Conservation (phyloP, 2,888 invertebrate species). For the Griposia aprilina region DNA sequence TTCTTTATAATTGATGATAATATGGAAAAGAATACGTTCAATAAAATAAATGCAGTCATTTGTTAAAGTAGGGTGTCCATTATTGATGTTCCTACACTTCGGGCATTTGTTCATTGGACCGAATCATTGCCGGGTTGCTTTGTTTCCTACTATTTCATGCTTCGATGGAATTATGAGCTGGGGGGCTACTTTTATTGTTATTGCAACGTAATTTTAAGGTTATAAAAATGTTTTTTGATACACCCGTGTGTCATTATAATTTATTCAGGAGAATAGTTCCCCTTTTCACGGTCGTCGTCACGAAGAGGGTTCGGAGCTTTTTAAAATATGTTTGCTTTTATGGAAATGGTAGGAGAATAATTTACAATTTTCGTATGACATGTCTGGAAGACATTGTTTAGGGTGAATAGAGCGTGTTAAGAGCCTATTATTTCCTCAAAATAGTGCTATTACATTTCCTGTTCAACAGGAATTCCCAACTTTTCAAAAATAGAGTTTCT, state of each 20-base stretch:
- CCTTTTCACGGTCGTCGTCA: slow-evolving; percentile 64
- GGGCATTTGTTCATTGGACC: slow-evolving; percentile 69
- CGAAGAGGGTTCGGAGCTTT: slow-evolving; percentile 46
- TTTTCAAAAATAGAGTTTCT: background rate
- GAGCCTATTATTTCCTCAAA: background rate
- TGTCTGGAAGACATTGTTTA: slow-evolving; percentile 25
- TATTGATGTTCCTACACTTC: slow-evolving; percentile 66
- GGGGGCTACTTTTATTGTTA: slow-evolving; percentile 61
- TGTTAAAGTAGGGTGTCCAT: slow-evolving; percentile 57
- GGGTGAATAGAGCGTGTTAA: slow-evolving; percentile 33
- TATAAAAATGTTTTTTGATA: slow-evolving; percentile 66
- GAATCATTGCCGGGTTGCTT: slow-evolving; percentile 69
- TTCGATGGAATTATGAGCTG: slow-evolving; percentile 59
- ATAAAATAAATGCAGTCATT: slow-evolving; percentile 31
- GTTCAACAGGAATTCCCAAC: no score
- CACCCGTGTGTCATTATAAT: slow-evolving; percentile 62
- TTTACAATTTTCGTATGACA: slow-evolving; percentile 27
- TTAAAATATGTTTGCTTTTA: slow-evolving; percentile 53
- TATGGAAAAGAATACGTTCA: slow-evolving; percentile 14
- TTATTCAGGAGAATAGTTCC: slow-evolving; percentile 62
- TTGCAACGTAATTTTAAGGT: slow-evolving; percentile 64
- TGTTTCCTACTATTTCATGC: slow-evolving; percentile 69
- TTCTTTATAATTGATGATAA: slow-evolving; percentile 14
- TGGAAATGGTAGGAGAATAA: slow-evolving; percentile 44
- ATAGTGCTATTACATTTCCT: background rate